Base-by-base conservation (phyloP, 2,797 vertebrate genomes). In the Coreius guichenoti region DNA sequence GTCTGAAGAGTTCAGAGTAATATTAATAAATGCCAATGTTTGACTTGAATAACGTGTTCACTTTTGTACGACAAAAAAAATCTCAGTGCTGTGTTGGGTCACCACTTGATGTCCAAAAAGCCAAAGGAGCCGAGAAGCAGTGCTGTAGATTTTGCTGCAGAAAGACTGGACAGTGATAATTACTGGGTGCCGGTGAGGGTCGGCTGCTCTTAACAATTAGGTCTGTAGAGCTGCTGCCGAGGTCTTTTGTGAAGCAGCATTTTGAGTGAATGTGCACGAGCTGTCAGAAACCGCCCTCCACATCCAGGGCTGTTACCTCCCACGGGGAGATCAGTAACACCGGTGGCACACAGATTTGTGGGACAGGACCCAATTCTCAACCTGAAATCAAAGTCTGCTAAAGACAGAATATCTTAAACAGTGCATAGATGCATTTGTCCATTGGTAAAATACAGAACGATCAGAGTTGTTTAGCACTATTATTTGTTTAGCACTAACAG, bases 221-320 rank as follows among this genome's bases (percentile, higher is more conserved):
- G 73, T 82, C 63, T 69, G 73, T 76, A 21, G 80, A 77, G 80
- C 63, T 77, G 61, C 84, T n/a, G 67, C 39, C 3, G 29, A 49
- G 65, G 51, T 76, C 80, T 82, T 86, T 86, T 81, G 72, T 82
- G 29, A 69, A 78, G 80, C 80, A 61, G 85, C 80, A 86, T 51
- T 82, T 78, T 77, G 49, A 77, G 80, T 69, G 39, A 75, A 75
- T 77, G 68, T 51, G 43, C 31, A 36, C 31, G 58, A 75, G 36
- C 72, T 83, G 67, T 80, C 51, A 69, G 83, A 73, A 61, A 36
- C 31, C 47, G 8, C 8, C 82, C 47, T 77, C n/a, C 61, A 1
- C 61, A 77, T 68, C 61, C 31, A 68, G 72, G 17, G 61, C 73
- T 26, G 47, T 26, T 58, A 39, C 67, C 67, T 26, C 80, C 67